Evolutionary conservation across 2,797 vertebrate genomes (phyloP).

Genomic region (Notamacropus eugenii): DNA sequence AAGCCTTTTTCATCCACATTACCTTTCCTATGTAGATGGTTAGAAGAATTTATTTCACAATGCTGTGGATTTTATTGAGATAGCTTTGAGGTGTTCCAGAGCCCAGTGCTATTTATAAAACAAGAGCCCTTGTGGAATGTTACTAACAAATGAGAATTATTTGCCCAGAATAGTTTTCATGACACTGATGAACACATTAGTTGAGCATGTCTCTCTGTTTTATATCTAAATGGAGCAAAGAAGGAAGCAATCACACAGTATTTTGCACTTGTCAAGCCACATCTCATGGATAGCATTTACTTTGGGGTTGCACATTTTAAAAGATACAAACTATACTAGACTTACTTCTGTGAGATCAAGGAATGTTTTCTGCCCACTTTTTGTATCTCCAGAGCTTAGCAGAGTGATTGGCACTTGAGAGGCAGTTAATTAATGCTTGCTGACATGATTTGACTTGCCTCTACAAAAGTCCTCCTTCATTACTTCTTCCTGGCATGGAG

Average conservation of each 20-base stretch:
- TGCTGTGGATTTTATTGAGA: neutral
- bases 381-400: neutral
- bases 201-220: neutral
- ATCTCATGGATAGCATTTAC: neutral
- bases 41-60: neutral
- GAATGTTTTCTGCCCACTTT: neutral
- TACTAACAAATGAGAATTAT: neutral
- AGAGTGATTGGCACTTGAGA: neutral
- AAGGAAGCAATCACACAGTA: neutral
- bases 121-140: neutral
- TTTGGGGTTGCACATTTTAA: neutral
- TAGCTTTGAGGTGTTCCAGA: neutral
- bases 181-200: neutral
- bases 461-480: neutral
- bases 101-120: neutral
- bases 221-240: neutral
- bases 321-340: neutral
- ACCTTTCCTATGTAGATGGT: neutral
- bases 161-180: neutral
- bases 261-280: neutral
- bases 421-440: neutral
- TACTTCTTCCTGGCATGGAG: neutral
- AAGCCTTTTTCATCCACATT: neutral
- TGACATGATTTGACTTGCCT: neutral
- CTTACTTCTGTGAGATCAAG: neutral